These are phyloP conservation scores for Ctenochaetus hawaiiensis DNA, from an alignment of 2,797 vertebrate species.

Conservation along the genomic window DNA sequence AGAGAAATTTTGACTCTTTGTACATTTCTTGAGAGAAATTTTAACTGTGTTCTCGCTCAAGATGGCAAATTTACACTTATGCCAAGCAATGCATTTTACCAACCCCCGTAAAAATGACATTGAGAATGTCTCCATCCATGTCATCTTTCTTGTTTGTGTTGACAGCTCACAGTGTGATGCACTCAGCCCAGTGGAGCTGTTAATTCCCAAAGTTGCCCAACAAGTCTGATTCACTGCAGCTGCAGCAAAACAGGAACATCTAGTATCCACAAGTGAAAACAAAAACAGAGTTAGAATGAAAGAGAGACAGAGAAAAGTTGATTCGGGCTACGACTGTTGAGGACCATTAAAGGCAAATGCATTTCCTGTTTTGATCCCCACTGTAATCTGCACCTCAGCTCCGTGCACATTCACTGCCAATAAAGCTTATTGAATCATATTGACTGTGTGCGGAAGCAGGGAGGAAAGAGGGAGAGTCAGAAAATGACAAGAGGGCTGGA, in stretches of 20 bases:
- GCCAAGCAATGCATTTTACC: neutral
- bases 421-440: slow-evolving; percentile 61
- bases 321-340: slow-evolving; percentile 36
- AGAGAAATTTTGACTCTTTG: neutral
- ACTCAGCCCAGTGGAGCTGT: slow-evolving; percentile 8
- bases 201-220: slow-evolving; percentile 48
- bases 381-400: slow-evolving; percentile 53
- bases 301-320: slow-evolving; percentile 1
- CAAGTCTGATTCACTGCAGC: slow-evolving; percentile 42
- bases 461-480: slow-evolving; percentile 18
- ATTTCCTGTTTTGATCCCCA: slow-evolving; percentile 69
- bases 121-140: neutral
- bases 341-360: slow-evolving; percentile 60
- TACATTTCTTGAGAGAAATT: too few species aligned
- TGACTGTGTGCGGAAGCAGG: slow-evolving; percentile 34
- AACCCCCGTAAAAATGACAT: neutral
- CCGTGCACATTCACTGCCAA: slow-evolving; percentile 42
- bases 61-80: neutral
- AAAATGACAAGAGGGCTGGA: slow-evolving; percentile 39
- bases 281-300: slow-evolving; percentile 3
- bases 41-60: neutral
- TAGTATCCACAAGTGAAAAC: slow-evolving; percentile 36
- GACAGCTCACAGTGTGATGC: slow-evolving; percentile 14
- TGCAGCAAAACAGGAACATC: slow-evolving; percentile 43
- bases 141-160: slow-evolving; percentile 37